Percentiles rank a stretch among this genome's conserved stretches.
phyloP scores from a whole-genome alignment of 2,888 invertebrate genomes.

The Andrena bicolor region DNA sequence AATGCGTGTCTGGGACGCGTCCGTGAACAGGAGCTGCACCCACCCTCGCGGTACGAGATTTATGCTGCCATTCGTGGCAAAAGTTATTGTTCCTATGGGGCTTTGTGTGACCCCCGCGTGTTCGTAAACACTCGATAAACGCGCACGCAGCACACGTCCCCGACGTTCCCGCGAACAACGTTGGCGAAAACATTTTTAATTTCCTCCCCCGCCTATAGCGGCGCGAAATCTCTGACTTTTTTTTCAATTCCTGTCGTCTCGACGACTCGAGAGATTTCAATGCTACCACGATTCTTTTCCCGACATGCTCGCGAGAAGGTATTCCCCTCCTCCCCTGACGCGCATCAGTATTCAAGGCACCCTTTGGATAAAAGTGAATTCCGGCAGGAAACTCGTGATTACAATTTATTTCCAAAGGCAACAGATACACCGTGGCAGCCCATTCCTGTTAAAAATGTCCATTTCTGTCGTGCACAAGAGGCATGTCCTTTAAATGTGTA shows the following conservation, averaged over 20 bases:
- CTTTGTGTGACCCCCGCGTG: slow-evolving; percentile 38
- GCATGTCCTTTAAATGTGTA: too few species aligned
- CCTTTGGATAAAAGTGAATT: slow-evolving; percentile 22
- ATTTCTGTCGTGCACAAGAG: too few species aligned
- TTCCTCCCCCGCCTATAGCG: not conserved
- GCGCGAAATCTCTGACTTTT: not conserved
- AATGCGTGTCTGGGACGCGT: slow-evolving; percentile 30
- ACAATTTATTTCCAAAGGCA: slow-evolving; percentile 24
- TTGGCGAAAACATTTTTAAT: not conserved
- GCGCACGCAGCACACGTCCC: slow-evolving; percentile 9
- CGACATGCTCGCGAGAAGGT: not conserved
- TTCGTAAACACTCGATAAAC: slow-evolving; percentile 40
- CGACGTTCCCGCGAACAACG: slow-evolving; percentile 12
- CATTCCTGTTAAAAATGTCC: not conserved
- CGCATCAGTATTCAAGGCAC: slow-evolving; percentile 29
- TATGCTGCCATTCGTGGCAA: slow-evolving; percentile 46
- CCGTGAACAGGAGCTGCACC: slow-evolving; percentile 29
- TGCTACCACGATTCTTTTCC: not conserved
- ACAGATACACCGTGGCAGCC: not conserved
- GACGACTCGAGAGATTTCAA: not conserved
- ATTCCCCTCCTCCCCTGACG: not conserved
- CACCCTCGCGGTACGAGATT: slow-evolving; percentile 38
- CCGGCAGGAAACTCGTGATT: slow-evolving; percentile 41
- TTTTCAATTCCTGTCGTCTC: not conserved
- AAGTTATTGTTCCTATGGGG: slow-evolving; percentile 54